Evolutionary conservation across 2,113 vertebrate species (phyloP).

Genomic region (Phylloscopus trochiloides): DNA sequence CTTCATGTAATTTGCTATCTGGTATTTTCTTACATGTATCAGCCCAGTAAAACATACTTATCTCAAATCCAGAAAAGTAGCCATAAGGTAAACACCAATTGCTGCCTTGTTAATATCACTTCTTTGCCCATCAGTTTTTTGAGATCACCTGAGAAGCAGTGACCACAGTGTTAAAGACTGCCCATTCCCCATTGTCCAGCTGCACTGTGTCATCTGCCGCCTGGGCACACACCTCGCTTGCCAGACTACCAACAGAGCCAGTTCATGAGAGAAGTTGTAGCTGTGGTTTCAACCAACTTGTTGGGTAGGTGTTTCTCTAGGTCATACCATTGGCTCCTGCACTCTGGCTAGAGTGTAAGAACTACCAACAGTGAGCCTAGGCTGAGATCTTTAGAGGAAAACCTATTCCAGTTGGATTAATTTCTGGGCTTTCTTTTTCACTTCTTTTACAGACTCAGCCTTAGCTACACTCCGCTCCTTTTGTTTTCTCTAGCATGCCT

Average conservation of each 20-base stretch:
- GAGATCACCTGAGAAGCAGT: not conserved
- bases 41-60: not conserved
- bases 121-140: not conserved
- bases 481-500: not conserved
- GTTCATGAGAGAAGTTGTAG: not conserved
- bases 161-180: not conserved
- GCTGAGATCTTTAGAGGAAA: not conserved
- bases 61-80: not conserved
- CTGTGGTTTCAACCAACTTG: not conserved
- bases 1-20: not conserved
- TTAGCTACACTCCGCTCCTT: not conserved
- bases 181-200: rapidly evolving
- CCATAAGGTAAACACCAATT: rapidly evolving
- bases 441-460: not conserved
- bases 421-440: not conserved
- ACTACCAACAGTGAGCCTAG: not conserved
- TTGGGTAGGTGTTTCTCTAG: not conserved
- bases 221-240: rapidly evolving
- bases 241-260: rapidly evolving
- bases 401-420: not conserved
- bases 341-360: not conserved
- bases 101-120: not conserved
- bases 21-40: not conserved
- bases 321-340: not conserved
- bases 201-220: not conserved